phyloP scores from a whole-genome alignment of 2,888 invertebrate species.

The Myathropa florea region DNA sequence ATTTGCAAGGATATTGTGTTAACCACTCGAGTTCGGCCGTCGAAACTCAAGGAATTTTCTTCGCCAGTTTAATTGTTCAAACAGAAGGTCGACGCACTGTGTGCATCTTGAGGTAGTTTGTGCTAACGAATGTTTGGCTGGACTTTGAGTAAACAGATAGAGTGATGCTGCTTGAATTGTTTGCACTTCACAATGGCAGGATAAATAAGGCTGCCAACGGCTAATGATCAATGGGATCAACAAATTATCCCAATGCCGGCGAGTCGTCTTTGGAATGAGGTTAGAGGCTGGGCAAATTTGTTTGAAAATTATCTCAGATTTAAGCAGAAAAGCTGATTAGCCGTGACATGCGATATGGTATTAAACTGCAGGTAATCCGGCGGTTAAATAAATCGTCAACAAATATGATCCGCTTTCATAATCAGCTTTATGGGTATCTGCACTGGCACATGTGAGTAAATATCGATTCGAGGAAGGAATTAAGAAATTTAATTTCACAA shows the following conservation, averaged over 20 bases:
- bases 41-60: conserved; percentile 40
- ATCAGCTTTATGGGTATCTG: background rate
- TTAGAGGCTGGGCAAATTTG: conserved; percentile 21
- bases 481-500: too few relatives aligned
- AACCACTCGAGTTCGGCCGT: background rate
- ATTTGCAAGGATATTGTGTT: conserved; percentile 48
- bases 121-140: conserved; percentile 48
- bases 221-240: conserved; percentile 57
- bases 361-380: background rate
- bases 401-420: background rate
- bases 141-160: conserved; percentile 37
- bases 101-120: conserved; percentile 27
- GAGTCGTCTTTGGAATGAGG: background rate
- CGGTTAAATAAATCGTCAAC: background rate
- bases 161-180: conserved; percentile 35
- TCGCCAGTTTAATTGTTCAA: conserved; percentile 48
- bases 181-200: conserved; percentile 6
- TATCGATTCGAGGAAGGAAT: too few relatives aligned
- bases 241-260: conserved; percentile 26
- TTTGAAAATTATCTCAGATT: background rate
- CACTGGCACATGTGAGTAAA: background rate
- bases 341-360: background rate
- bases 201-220: conserved; percentile 27
- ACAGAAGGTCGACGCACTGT: conserved; percentile 22
- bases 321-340: conserved; percentile 1